These are phyloP conservation scores for Sitobion miscanthi DNA, from an alignment of 1,140 invertebrate species.

Conservation along the genomic window DNA sequence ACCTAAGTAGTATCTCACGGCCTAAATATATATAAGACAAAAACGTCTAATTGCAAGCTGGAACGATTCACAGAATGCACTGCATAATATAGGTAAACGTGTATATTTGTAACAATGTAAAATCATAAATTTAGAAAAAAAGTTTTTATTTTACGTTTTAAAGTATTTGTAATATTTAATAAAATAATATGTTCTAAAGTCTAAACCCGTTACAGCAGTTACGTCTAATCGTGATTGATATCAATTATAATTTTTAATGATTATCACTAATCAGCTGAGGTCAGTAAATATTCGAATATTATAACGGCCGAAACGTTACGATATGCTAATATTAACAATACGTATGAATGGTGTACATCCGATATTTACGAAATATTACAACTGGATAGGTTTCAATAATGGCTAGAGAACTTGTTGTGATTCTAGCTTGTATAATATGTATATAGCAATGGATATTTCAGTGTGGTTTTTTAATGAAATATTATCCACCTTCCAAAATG, in stretches of 20 bases:
- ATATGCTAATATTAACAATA: not conserved
- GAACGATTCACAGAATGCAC: not conserved
- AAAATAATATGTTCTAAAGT: not conserved
- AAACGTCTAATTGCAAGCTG: constrained; percentile 13
- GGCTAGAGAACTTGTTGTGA: constrained; percentile 3
- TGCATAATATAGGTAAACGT: not conserved
- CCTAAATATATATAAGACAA: not conserved
- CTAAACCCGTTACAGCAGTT: not conserved
- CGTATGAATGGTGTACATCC: not conserved
- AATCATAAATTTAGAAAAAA: not conserved
- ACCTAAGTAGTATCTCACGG: not conserved
- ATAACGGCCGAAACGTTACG: not conserved
- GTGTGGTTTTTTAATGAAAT: not conserved
- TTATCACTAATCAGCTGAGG: not conserved
- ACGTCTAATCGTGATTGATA: not conserved
- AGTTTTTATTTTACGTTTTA: not conserved
- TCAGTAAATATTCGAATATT: not conserved
- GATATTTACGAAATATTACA: not conserved
- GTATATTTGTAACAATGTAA: not conserved
- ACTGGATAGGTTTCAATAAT: constrained; percentile 7
- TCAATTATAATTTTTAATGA: not conserved
- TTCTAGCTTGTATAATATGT: not conserved
- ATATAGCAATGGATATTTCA: not conserved
- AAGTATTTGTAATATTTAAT: not conserved
- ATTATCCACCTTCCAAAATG: not conserved